Evolutionary conservation across 2,113 vertebrate species (phyloP).

Genomic region (Phalacrocorax carbo): DNA sequence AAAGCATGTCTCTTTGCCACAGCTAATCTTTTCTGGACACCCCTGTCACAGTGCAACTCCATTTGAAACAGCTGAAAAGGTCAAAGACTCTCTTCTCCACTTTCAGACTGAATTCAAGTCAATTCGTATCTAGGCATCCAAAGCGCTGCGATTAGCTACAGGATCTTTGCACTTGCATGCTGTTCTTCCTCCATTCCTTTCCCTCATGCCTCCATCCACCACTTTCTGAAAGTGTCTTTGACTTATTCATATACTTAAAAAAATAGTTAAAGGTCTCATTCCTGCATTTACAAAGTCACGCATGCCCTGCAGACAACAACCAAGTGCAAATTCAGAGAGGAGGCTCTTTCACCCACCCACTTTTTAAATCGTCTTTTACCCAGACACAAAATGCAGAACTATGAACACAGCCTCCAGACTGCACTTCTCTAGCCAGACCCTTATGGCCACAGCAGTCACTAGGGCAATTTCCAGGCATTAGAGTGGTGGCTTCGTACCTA

Average conservation of each 20-base stretch:
- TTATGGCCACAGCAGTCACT: background rate
- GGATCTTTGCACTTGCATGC: background rate
- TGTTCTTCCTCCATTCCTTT: background rate
- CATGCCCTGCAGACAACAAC: background rate
- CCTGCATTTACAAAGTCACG: background rate
- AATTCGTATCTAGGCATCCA: background rate
- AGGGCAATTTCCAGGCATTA: background rate
- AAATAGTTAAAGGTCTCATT: background rate
- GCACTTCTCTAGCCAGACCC: background rate
- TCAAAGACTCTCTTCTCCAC: constrained; percentile 24
- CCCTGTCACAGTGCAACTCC: constrained; percentile 33
- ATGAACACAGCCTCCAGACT: background rate
- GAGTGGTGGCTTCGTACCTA: background rate
- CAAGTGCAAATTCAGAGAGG: background rate
- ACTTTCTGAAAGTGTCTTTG: background rate
- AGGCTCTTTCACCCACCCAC: background rate
- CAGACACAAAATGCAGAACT: background rate
- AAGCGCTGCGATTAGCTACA: background rate
- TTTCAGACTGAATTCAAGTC: background rate
- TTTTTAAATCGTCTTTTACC: background rate
- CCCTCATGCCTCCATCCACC: background rate
- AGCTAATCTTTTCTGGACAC: constrained; percentile 47
- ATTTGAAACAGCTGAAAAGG: constrained; percentile 61
- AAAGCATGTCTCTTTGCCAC: constrained; percentile 41
- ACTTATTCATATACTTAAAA: background rate